Evolutionary conservation across 2,888 invertebrate species (phyloP).

Genomic region (Exocentrus adspersus): DNA sequence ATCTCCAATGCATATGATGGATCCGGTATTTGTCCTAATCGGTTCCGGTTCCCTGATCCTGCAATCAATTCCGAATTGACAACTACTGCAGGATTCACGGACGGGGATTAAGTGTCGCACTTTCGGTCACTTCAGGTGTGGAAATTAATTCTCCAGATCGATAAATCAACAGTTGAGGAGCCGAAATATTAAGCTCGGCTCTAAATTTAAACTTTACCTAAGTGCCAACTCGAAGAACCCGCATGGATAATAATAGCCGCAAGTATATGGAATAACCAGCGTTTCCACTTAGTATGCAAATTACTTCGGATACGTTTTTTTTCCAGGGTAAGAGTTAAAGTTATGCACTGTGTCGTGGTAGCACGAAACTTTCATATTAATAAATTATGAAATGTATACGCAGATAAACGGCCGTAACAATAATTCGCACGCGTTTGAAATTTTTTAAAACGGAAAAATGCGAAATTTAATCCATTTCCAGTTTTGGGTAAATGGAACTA

Average conservation of each 20-base stretch:
- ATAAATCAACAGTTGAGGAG: neutral
- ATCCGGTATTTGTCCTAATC: neutral
- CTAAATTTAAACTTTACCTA: conserved; percentile 3
- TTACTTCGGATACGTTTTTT: neutral
- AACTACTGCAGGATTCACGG: neutral
- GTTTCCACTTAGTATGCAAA: neutral
- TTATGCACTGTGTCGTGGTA: neutral
- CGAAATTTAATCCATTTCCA: neutral
- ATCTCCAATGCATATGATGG: neutral
- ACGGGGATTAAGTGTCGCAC: neutral
- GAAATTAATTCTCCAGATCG: neutral
- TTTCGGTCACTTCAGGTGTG: neutral
- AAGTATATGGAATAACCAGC: no score
- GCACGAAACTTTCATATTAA: neutral
- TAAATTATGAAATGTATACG: neutral
- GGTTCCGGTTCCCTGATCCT: neutral
- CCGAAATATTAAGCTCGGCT: neutral
- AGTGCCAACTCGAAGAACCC: neutral
- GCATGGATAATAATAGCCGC: neutral
- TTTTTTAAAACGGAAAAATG: no score
- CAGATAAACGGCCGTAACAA: neutral
- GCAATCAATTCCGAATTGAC: neutral
- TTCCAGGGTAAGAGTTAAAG: neutral
- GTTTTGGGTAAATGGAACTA: neutral
- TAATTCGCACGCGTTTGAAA: no score